Evolutionary conservation across 2,797 vertebrate genomes (phyloP).

Genomic region (Alosa sapidissima): DNA sequence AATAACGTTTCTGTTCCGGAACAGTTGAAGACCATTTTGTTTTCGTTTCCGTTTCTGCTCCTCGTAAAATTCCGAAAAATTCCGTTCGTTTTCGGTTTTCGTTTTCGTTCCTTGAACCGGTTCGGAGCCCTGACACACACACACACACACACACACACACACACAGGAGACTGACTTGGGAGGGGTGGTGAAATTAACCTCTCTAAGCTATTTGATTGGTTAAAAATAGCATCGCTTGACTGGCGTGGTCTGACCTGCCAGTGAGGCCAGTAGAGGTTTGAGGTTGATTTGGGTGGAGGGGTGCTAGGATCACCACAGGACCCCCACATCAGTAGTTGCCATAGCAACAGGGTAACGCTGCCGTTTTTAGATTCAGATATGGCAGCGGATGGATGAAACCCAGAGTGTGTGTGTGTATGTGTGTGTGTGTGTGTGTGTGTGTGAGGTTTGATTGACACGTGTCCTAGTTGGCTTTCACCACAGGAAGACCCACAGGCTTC

Average conservation of each 20-base stretch:
- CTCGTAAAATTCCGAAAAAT: no score
- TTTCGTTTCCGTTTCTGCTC: no score
- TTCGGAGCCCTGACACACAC: no score
- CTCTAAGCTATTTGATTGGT: neutral
- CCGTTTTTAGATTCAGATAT: constrained; percentile 8
- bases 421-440: neutral
- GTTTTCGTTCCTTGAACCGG: no score
- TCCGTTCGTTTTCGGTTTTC: no score
- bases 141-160: neutral
- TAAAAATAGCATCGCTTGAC: neutral
- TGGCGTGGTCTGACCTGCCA: neutral
- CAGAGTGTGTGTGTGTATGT: neutral
- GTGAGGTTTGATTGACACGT: constrained; percentile 26
- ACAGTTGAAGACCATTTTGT: no score
- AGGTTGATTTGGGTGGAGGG: neutral
- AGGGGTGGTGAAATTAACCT: neutral
- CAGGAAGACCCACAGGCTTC: constrained; percentile 23
- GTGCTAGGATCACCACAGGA: neutral
- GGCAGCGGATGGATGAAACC: neutral
- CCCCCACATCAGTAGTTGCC: neutral
- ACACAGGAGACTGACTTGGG: neutral
- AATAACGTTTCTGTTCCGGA: no score
- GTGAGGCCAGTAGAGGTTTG: neutral
- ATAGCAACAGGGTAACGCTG: constrained; percentile 3
- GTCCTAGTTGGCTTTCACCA: constrained; percentile 1